A percentile compares a stretch with the other conserved stretches of the same genome.
phyloP scores from a whole-genome alignment of 2,888 invertebrate genomes.

The Taenaris catops region DNA sequence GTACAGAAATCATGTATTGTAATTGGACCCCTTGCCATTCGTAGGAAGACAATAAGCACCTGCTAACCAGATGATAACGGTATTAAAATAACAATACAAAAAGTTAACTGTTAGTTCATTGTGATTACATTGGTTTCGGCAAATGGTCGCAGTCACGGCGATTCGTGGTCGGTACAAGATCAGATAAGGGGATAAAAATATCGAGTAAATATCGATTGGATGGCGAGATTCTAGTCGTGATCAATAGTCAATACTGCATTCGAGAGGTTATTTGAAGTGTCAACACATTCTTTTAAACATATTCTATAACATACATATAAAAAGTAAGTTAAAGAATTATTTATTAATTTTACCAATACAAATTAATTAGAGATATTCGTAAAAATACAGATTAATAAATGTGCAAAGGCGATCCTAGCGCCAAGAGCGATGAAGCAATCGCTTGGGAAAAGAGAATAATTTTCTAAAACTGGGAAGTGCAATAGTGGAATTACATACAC shows the following conservation, averaged over 20 bases:
- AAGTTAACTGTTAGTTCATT: constrained; percentile 58
- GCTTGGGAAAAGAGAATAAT: no score
- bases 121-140: constrained; percentile 54
- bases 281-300: no score
- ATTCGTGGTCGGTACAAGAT: constrained; percentile 41
- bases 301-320: no score
- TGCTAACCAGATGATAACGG: constrained; percentile 60
- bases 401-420: no score
- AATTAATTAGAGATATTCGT: no score
- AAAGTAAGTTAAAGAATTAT: no score
- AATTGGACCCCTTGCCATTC: constrained; percentile 21
- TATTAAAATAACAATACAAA: constrained; percentile 54
- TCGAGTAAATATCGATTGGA: constrained; percentile 55
- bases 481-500: no score
- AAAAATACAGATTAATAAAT: no score
- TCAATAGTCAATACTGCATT: constrained; percentile 77
- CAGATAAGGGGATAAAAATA: constrained; percentile 66
- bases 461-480: no score
- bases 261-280: no score
- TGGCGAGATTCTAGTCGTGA: constrained; percentile 68
- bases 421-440: no score
- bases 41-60: constrained; percentile 38
- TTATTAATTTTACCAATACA: no score
- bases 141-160: constrained; percentile 55
- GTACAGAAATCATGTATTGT: constrained; percentile 19